Evolutionary conservation across 2,797 vertebrate genomes (phyloP), one percentile per base, ranked within the genome.

Genomic region (Lepus oiostolus): DNA sequence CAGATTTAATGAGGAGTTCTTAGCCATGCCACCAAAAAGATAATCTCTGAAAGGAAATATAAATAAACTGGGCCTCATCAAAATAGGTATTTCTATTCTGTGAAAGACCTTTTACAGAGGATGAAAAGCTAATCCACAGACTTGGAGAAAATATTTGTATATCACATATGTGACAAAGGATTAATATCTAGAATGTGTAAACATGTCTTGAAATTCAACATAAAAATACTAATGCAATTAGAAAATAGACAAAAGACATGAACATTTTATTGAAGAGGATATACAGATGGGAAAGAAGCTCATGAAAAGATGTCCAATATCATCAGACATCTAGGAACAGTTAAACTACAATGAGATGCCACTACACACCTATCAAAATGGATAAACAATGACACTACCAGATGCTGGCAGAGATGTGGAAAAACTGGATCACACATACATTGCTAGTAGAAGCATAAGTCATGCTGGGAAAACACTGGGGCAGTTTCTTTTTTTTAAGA

Each of bases 261-360:
- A 89, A 75, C 26, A 76, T n/a, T 90, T 71, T 38, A 85, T 16
- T 24, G 7, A 93, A 42, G 35, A 88, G 30, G 50, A 88, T n/a
- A 74, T 4, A 60, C 21, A 86, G 14, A 80, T 83, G 30, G 21
- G 71, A 85, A 96, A 84, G 38, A 77, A 91, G 50, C 17, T 52
- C 28, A 86, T 35, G 35, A 96, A 92, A 92, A 94, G 58, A 74
- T 85, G 21, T 47, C 85, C 52, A 90, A 67, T 22, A 85, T 76
- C 74, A 68, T 85, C 93, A 87, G 54, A 50, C 83, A 79, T 9
- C 60, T 58, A 65, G 38, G 68, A 91, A 84, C 76, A 71, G 35
- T 42, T 92, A 88, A 90, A 75, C 84, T 35, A 85, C n/a, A 87
- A 47, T 60, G 58, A 82, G 4, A 28, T 67, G 85, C 72, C 76